Evolutionary conservation across 2,797 vertebrate species (phyloP), one percentile per base, ranked within the genome.

Genomic region (Acomys russatus): DNA sequence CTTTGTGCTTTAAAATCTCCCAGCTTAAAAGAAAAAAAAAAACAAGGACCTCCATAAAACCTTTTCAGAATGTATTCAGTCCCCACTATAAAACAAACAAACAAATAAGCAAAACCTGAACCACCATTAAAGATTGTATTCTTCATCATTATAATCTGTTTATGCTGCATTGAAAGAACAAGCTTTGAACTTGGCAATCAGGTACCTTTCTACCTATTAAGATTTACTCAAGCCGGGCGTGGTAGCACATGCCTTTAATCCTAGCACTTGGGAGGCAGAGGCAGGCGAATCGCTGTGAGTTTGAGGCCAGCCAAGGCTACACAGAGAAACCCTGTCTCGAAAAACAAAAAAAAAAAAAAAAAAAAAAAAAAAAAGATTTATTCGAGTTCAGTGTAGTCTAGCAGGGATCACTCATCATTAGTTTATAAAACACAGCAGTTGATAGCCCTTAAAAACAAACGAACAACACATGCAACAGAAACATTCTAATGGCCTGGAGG

Each of bases 11-110:
- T 92, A 83, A 94, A 94, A 92, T 83, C 38, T 91, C 64, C 79
- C 35, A 89, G 64, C 89, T 95, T 74, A 96, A 94, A 94, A 28
- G 80, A 91, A 84, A 44, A n/a, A n/a, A n/a, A n/a, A n/a, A n/a
- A n/a, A n/a, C n/a, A n/a, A 44, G 44, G 63, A 92, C 28, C 77
- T 93, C 94, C 49, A 70, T 89, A 92, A 96, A 89, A 33, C 3
- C 44, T 35, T 78, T 78, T n/a, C 14, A 35, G 30, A 61, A 59
- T 10, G 54, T 17, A 7, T 59, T 90, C n/a, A 9, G 63, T 38
- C 23, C 10, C 49, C 15, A 12, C 33, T 33, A 28, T 35, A 71
- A 71, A 49, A n/a, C 68, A 14, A 7, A 25, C 49, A 22, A 66
- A 66, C 44, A 66, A 28, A 25, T 33, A 22, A 66, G 51, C 44